phyloP scores from a whole-genome alignment of 2,113 vertebrate species.

The Thinocorus orbignyianus region DNA sequence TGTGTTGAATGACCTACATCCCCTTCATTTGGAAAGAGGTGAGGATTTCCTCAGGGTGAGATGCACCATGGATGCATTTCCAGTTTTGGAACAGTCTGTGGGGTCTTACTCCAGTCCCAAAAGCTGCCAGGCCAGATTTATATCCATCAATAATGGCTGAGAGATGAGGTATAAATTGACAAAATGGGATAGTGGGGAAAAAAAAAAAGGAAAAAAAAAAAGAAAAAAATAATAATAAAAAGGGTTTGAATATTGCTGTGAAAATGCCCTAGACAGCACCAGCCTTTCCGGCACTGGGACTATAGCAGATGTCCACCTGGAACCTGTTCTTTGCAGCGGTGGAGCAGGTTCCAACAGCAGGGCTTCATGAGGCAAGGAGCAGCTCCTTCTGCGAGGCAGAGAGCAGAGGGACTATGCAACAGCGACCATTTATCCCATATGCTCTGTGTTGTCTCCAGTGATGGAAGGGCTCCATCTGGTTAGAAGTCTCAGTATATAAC shows the following conservation, averaged over 20 bases:
- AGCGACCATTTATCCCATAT: neutral
- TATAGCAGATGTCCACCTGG: neutral
- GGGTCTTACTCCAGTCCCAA: neutral
- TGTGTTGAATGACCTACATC: neutral
- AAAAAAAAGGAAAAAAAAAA: neutral
- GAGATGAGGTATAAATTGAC: neutral
- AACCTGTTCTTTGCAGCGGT: neutral
- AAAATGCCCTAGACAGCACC: neutral
- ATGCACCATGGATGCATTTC: neutral
- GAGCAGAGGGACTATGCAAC: neutral
- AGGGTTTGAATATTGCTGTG: neutral
- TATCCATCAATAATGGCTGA: neutral
- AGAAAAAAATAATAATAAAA: too few relatives aligned
- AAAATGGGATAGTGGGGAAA: neutral
- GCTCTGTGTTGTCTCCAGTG: slow-evolving; percentile 35
- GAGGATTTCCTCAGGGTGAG: neutral
- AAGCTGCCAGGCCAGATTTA: neutral
- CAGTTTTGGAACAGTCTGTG: neutral
- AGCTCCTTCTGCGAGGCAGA: neutral
- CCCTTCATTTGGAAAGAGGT: neutral
- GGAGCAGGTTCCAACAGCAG: neutral
- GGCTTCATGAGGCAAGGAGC: neutral
- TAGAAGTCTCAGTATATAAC: slow-evolving; percentile 62
- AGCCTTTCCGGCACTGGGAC: neutral
- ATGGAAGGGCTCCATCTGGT: slow-evolving; percentile 69